Base-by-base conservation (phyloP, 2,888 invertebrate species). In the Choristoneura rosaceana region DNA sequence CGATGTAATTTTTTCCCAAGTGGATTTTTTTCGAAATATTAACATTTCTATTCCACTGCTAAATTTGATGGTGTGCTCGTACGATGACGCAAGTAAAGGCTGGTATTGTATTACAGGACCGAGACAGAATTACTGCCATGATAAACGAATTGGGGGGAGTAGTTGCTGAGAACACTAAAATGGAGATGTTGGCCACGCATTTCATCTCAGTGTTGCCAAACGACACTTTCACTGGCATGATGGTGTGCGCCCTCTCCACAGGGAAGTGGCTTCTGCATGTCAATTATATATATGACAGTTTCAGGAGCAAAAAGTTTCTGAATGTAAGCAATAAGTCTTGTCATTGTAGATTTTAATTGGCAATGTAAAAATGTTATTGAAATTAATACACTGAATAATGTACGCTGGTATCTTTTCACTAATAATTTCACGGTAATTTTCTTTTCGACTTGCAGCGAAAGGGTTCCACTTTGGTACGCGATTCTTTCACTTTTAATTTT, bases 101-200 rank as follows among this genome's bases (percentile, higher is more conserved):
- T 25, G 25, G 25, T 25, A 25, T 25, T 33, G n/a, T 45, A 0
- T 75, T 75, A 17, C 76, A 94, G 93, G 92, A 93, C 76, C 90
- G 90, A 0, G 92, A 93, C 71, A 83, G 91, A 74, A 85, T 93
- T 58, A 84, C 84, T 34, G 87, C 92, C 0, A 93, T 93, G 93
- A 88, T 94, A 61, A 89, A 85, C 68, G 93, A 93, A 76, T 78
- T 94, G 25, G 93, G 93, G 1, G 93, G 93, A 9, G 93, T 93
- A 14, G 92, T 94, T 0, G 93, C 93, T 0, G 93, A 93, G 78
- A 94, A 92, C 76, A 94, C 93, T 0, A 93, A 93, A 79, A 93
- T 93, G 93, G 94, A 94, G 76, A 94, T 94, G 94, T 77, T 93
- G 81, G 90, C 94, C 55, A 92, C 93, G 43, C 94, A 94, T 78